phyloP scores from a whole-genome alignment of 2,888 invertebrate species.

The Acleris emargana region DNA sequence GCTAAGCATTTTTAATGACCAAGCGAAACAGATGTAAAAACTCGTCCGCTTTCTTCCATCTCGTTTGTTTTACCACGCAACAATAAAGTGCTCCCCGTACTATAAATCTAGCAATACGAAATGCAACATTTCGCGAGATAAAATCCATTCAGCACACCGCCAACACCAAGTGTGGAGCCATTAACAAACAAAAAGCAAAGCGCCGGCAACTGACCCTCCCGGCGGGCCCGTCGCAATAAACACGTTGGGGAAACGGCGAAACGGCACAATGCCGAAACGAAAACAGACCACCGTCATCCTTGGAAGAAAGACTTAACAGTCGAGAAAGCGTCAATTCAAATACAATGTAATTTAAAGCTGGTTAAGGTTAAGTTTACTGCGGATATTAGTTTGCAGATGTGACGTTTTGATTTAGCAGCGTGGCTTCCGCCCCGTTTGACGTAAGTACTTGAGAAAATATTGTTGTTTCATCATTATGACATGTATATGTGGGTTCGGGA shows the following conservation, averaged over 20 bases:
- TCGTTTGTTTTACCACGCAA: background rate
- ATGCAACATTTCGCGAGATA: conserved; percentile 19
- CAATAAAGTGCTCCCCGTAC: conserved; percentile 1
- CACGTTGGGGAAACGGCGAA: conserved; percentile 40
- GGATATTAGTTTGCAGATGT: no score
- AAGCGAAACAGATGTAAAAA: no score
- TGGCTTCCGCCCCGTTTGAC: background rate
- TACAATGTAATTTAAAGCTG: no score
- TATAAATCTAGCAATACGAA: conserved; percentile 25
- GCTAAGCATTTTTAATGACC: no score
- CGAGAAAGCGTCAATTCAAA: no score
- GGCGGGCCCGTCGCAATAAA: conserved; percentile 58
- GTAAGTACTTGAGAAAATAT: conserved; percentile 16
- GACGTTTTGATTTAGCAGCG: no score
- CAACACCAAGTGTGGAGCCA: conserved; percentile 32
- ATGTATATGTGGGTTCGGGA: conserved; percentile 8
- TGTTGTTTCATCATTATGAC: conserved; percentile 23
- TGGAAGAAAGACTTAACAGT: no score
- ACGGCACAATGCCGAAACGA: conserved; percentile 22
- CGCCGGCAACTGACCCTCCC: conserved; percentile 52
- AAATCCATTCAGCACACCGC: conserved; percentile 26
- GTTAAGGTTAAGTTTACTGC: no score
- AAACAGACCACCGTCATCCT: conserved; percentile 4
- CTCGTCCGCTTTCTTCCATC: background rate
- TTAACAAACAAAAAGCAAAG: conserved; percentile 40